phyloP scores from a whole-genome alignment of 1,140 invertebrate genomes.

The Neuroterus valhalla region DNA sequence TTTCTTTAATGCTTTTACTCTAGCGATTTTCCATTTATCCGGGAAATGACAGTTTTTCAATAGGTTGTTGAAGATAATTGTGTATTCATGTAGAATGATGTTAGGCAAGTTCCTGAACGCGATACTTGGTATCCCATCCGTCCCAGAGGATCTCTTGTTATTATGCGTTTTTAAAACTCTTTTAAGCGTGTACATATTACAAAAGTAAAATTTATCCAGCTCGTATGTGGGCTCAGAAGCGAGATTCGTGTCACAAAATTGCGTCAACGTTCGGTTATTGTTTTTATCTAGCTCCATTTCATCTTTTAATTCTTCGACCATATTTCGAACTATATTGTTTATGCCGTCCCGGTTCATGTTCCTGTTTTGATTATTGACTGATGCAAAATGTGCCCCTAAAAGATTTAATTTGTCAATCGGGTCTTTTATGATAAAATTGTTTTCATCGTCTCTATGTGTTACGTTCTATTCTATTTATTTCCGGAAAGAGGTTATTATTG shows the following conservation, averaged over 20 bases:
- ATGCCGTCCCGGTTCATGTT: too few relatives aligned
- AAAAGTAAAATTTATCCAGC: not conserved
- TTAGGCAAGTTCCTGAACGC: not conserved
- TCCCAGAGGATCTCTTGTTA: not conserved
- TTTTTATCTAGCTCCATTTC: too few relatives aligned
- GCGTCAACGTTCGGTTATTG: too few relatives aligned
- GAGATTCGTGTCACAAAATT: too few relatives aligned
- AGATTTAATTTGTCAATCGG: constrained; percentile 11
- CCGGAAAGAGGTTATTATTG: not conserved
- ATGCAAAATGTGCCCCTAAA: constrained; percentile 5
- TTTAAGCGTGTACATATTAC: not conserved
- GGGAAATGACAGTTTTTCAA: constrained; percentile 22
- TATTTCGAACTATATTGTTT: too few relatives aligned
- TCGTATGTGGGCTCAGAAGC: not conserved
- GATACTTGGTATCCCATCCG: not conserved
- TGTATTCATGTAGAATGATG: not conserved
- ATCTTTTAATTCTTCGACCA: too few relatives aligned
- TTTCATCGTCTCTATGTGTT: not conserved
- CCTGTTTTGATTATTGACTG: not conserved
- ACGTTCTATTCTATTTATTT: constrained; percentile 26
- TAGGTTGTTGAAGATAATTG: not conserved
- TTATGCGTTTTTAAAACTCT: not conserved
- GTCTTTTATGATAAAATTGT: not conserved
- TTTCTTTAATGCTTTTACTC: constrained; percentile 26
- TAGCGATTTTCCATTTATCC: constrained; percentile 5